Evolutionary conservation across 2,888 invertebrate genomes (phyloP).

Genomic region (Cremastobaeus sp.): DNA sequence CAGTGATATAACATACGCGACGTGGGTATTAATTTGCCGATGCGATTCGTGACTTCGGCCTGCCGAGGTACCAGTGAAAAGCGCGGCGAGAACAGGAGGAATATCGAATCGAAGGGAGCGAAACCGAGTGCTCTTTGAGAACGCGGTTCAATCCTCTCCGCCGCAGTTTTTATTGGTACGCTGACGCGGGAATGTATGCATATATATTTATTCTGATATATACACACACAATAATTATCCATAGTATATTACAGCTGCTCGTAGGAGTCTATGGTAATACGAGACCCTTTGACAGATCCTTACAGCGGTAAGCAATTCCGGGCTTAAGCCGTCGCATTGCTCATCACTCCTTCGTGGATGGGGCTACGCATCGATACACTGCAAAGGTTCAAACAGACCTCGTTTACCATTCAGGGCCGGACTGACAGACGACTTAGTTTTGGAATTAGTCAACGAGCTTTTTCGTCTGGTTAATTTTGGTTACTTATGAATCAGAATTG

Average conservation of each 20-base stretch:
- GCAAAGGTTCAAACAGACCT: conserved; percentile 68
- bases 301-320: conserved; percentile 49
- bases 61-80: conserved; percentile 24
- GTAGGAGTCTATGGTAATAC: conserved; percentile 55
- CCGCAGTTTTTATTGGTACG: conserved; percentile 25
- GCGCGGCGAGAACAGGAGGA: background rate
- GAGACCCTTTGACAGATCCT: conserved; percentile 58
- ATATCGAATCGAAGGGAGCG: conserved; percentile 1
- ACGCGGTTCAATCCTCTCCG: too few species aligned
- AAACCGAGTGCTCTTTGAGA: background rate
- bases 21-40: conserved; percentile 45
- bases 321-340: conserved; percentile 55
- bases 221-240: conserved; percentile 25
- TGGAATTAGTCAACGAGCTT: conserved; percentile 43
- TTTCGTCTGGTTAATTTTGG: conserved; percentile 19
- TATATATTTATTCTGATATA: conserved; percentile 34
- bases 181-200: conserved; percentile 32
- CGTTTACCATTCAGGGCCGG: conserved; percentile 62
- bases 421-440: conserved; percentile 42
- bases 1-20: conserved; percentile 33
- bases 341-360: conserved; percentile 70
- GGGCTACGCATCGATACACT: conserved; percentile 73
- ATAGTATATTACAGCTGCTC: conserved; percentile 57
- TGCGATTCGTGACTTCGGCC: conserved; percentile 25
- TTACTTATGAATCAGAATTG: too few species aligned